Evolutionary conservation across 2,797 vertebrate genomes (phyloP).

Genomic region (Micropoecilia bifurca): DNA sequence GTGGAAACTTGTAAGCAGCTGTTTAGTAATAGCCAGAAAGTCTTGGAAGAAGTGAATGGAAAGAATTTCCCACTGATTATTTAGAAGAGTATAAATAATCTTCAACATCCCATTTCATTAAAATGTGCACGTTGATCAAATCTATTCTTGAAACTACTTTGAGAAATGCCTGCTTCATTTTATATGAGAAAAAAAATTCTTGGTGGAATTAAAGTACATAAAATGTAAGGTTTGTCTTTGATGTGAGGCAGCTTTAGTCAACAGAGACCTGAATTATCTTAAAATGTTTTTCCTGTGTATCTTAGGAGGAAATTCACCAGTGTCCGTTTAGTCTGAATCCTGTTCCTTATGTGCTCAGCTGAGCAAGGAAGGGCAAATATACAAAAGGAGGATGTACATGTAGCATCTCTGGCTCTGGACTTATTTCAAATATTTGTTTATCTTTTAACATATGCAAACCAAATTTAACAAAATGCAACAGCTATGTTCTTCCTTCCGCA

Average conservation of each 20-base stretch:
- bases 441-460: neutral
- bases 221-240: neutral
- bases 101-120: neutral
- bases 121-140: neutral
- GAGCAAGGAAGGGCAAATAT: neutral
- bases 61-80: neutral
- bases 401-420: neutral
- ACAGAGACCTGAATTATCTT: neutral
- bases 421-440: neutral
- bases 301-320: neutral
- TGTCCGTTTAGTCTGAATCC: neutral
- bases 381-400: constrained; percentile 31
- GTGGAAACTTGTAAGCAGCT: neutral
- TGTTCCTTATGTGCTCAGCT: neutral
- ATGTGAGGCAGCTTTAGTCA: neutral
- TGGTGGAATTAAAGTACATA: neutral
- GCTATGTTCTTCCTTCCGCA: neutral
- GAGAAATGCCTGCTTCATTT: neutral
- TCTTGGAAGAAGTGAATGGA: neutral
- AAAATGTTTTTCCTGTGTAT: neutral
- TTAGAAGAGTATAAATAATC: neutral
- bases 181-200: neutral
- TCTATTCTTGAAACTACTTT: neutral
- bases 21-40: neutral
- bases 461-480: neutral